Evolutionary conservation across 2,888 invertebrate species (phyloP).

Genomic region (Iselma pallidipennis): DNA sequence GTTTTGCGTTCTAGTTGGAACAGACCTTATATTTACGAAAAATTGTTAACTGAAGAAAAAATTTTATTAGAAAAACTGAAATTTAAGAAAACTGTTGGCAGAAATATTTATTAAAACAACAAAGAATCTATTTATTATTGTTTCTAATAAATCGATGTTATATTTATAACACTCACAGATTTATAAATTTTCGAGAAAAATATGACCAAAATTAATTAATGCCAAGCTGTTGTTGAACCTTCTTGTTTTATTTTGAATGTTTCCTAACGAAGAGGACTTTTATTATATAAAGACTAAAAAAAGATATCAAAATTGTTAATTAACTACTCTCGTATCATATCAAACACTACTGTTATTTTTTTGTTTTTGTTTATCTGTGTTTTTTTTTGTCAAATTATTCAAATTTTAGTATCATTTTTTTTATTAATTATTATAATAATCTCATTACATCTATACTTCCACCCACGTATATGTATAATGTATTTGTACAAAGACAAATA

Average conservation of each 20-base stretch:
- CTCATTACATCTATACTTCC: constrained; percentile 47
- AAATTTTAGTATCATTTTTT: constrained; percentile 26
- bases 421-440: constrained; percentile 9
- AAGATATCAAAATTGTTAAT: constrained; percentile 40
- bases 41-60: too few relatives aligned
- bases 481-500: constrained; percentile 50
- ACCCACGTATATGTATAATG: constrained; percentile 51
- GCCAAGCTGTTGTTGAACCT: constrained; percentile 37
- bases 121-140: constrained; percentile 9
- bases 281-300: constrained; percentile 29
- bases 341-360: constrained; percentile 24
- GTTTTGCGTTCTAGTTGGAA: too few relatives aligned
- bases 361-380: too few relatives aligned
- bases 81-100: constrained; percentile 35
- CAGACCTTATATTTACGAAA: too few relatives aligned
- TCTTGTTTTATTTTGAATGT: constrained; percentile 32
- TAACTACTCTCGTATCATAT: constrained; percentile 44
- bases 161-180: too few relatives aligned
- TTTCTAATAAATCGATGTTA: constrained; percentile 23
- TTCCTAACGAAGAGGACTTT: too few relatives aligned
- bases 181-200: too few relatives aligned
- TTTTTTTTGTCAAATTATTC: constrained; percentile 12
- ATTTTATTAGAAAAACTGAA: too few relatives aligned
- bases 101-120: constrained; percentile 27
- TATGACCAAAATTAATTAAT: constrained; percentile 35